Evolutionary conservation across 2,888 invertebrate species (phyloP).

Genomic region (Phlogophora meticulosa): DNA sequence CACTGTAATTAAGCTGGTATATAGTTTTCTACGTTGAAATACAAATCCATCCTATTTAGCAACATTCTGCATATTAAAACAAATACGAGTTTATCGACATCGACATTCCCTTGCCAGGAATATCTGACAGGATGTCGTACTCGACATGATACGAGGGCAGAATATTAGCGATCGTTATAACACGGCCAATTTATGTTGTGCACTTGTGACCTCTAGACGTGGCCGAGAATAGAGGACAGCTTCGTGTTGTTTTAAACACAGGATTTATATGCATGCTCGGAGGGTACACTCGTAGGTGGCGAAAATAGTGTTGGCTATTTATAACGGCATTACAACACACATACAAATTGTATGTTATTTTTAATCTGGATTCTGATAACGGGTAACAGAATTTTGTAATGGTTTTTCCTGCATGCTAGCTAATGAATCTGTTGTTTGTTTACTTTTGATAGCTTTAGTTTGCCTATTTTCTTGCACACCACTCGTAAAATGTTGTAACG

Average conservation of each 20-base stretch:
- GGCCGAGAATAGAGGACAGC: conserved; percentile 54
- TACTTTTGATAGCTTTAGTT: conserved; percentile 7
- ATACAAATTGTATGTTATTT: conserved; percentile 32
- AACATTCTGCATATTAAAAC: conserved; percentile 43
- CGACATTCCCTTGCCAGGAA: conserved; percentile 76
- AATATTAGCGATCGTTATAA: conserved; percentile 74
- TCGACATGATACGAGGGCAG: conserved; percentile 80
- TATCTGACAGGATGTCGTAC: conserved; percentile 84
- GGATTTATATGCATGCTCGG: conserved; percentile 45
- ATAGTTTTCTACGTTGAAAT: neutral
- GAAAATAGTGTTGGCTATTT: conserved; percentile 50
- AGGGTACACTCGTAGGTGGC: conserved; percentile 28
- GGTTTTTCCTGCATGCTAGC: conserved; percentile 24
- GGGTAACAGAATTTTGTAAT: conserved; percentile 23
- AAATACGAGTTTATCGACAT: conserved; percentile 52
- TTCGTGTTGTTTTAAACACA: conserved; percentile 44
- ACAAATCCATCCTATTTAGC: conserved; percentile 18
- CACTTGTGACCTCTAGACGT: conserved; percentile 68
- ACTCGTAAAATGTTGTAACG: conserved; percentile 1
- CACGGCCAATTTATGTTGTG: conserved; percentile 74
- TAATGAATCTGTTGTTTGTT: conserved; percentile 26
- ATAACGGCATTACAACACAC: conserved; percentile 33
- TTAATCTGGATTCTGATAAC: conserved; percentile 25
- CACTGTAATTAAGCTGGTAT: conserved; percentile 11
- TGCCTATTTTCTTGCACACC: conserved; percentile 15